phyloP scores from a whole-genome alignment of 2,888 invertebrate species.

The Gortyna flavago region DNA sequence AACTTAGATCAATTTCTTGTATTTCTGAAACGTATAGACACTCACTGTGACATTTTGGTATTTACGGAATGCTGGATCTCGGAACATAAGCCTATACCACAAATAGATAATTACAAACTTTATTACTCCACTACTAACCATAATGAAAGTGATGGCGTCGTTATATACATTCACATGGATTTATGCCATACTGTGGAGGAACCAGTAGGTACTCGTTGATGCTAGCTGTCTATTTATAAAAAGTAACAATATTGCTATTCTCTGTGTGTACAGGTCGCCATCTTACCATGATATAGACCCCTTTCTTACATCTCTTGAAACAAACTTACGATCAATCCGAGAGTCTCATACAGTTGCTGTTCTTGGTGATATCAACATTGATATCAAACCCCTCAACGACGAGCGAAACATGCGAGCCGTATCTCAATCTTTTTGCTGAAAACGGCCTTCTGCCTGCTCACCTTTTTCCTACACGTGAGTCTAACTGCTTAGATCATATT shows the following conservation, averaged over 20 bases:
- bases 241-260: background rate
- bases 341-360: background rate
- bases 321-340: background rate
- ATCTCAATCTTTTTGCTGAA: slow-evolving; percentile 4
- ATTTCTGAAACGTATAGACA: slow-evolving; percentile 3
- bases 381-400: background rate
- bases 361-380: background rate
- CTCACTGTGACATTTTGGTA: background rate
- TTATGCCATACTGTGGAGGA: slow-evolving; percentile 5
- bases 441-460: slow-evolving; percentile 3
- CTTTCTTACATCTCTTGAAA: background rate
- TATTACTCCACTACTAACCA: background rate
- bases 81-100: background rate
- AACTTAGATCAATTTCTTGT: background rate
- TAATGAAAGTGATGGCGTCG: background rate
- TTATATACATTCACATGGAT: slow-evolving; percentile 1
- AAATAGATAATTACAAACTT: background rate
- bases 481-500: slow-evolving; percentile 7
- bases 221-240: background rate
- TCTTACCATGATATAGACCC: no score
- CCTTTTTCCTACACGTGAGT: slow-evolving; percentile 10
- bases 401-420: background rate
- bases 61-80: slow-evolving; percentile 1
- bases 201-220: slow-evolving; percentile 2
- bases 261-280: background rate